phyloP scores from a whole-genome alignment of 2,888 invertebrate genomes.

The Saturnia japonica region DNA sequence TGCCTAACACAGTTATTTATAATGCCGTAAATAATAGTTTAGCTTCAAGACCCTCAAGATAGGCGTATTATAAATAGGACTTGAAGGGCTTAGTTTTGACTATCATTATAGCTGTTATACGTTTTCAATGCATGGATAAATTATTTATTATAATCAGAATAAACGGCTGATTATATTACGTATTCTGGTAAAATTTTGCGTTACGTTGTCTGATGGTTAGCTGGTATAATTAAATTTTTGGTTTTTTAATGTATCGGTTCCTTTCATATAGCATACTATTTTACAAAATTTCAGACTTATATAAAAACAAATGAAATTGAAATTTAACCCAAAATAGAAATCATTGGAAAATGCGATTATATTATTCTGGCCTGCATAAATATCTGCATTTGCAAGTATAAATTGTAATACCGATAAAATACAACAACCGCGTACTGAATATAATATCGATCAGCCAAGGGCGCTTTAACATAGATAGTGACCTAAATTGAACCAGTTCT shows the following conservation, averaged over 20 bases:
- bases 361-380: background rate
- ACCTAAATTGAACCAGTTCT: slow-evolving; percentile 3
- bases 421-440: background rate
- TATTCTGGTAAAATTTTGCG: too few species aligned
- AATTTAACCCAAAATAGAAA: too few species aligned
- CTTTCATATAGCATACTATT: too few species aligned
- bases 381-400: background rate
- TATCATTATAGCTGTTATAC: background rate
- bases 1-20: background rate
- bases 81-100: background rate
- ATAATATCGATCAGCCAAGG: slow-evolving; percentile 11
- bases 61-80: background rate
- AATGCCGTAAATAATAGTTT: background rate
- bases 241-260: too few species aligned
- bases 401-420: background rate
- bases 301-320: too few species aligned
- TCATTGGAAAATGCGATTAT: background rate
- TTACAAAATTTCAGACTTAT: background rate
- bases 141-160: too few species aligned
- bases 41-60: background rate
- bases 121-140: background rate
- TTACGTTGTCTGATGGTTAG: too few species aligned
- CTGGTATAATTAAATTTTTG: too few species aligned
- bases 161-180: too few species aligned
- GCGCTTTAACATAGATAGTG: slow-evolving; percentile 5